Base-by-base conservation (phyloP, 1,140 invertebrate species). In the Papilio glaucus region DNA sequence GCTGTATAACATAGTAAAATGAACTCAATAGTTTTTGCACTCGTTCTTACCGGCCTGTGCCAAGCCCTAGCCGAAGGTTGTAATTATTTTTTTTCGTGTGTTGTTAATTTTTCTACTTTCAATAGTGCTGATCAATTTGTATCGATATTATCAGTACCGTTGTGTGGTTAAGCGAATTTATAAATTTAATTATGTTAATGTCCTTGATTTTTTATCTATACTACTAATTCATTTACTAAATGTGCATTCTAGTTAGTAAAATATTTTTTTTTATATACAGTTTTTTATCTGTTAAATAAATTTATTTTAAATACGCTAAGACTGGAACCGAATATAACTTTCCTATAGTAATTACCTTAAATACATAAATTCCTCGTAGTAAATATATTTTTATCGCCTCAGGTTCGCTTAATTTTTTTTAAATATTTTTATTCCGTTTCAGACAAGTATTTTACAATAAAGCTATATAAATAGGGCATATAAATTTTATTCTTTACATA, bases 1-100 rank as follows among this genome's bases (percentile, higher is more conserved):
- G 77, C 73, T 57, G 57, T 67, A 72, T 45, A 89, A 81, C 73
- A 91, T 91, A 86, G 74, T 74, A 29, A 75, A 7, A 77, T 79
- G 73, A 72, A 77, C 24, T 72, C 77, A 41, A 72, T 85, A 60
- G 41, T 80, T 68, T 76, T 79, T 71, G 73, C 80, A 68, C 62
- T 78, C 67, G 73, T 77, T 6, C 37, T 84, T 57, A 63, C 63
- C 42, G 77, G 77, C 65, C 77, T 76, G 76, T 76, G 74, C 71
- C 62, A 72, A 61, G 76, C 74, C 68, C 63, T 77, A 57, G 76
- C 77, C 53, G 74, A 85, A 87, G 86, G 88, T 88, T 78, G 72
- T 82, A 85, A 87, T 87, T 84, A 79, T 61, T 13, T 63, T 45
- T 49, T 53, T 72, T 12, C 12, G n/a, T 4, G 7, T n/a, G 4